Base-by-base conservation (phyloP, 2,888 invertebrate genomes). In the Orchestes rusci region DNA sequence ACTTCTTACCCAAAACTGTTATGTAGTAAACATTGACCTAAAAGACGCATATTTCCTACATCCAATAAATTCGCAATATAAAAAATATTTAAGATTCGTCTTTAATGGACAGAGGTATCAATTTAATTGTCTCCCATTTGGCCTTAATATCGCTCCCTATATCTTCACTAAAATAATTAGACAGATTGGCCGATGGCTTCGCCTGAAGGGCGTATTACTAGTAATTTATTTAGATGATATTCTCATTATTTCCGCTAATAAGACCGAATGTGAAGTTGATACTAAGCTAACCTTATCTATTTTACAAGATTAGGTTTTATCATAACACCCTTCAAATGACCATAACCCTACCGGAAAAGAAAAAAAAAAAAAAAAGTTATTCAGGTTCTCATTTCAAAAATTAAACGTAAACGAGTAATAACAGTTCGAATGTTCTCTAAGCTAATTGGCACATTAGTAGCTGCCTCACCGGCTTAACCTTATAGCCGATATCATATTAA, bases 11-110 rank as follows among this genome's bases (percentile, higher is more conserved):
- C 13, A 32, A 32, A 15, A 16, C 16, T 32, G 32, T 32, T 32
- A 32, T 16, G 15, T 32, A 32, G 16, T 4, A 15, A 32, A 16
- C 10, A 33, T 19, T 19, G 32, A 40, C n/a, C 16, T 33, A 13
- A 32, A 32, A 16, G 32, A 32, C 19, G 20, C 20, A 23, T 33
- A 20, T 8, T 4, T 16, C 27, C 15, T 32, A 16, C 16, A 16
- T 16, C 32, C 32, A 4, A 32, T 32, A 10, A 15, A 32, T 32
- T 16, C 13, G 10, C 13, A 32, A 16, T 32, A 10, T 13, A 32
- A 32, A 32, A 32, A 32, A 16, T 32, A 32, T 32, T 32, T 32
- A 16, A 4, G 32, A 32, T 32, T 32, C 16, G 16, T 32, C 3
- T 15, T 13, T 13, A 16, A 32, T 15, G 32, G 32, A 16, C 32